A percentile compares a stretch with the other conserved stretches of the same genome.
phyloP scores from a whole-genome alignment of 2,888 invertebrate genomes.

The Amphipoea lucens region DNA sequence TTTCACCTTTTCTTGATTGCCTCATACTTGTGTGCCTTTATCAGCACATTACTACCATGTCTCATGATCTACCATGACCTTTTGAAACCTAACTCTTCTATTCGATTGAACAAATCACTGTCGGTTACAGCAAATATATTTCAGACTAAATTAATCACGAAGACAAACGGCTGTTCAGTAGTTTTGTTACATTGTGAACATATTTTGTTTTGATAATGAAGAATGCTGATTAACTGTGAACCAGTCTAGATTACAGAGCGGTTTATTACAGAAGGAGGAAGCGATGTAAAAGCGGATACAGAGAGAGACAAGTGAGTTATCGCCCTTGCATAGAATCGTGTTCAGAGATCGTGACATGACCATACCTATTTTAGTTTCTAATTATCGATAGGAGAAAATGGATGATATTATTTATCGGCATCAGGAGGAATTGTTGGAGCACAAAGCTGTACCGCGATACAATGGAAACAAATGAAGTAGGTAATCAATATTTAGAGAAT shows the following conservation, averaged over 20 bases:
- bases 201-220: slow-evolving; percentile 55
- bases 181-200: slow-evolving; percentile 47
- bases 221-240: slow-evolving; percentile 57
- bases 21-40: slow-evolving; percentile 63
- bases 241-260: slow-evolving; percentile 53
- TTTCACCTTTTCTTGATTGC: slow-evolving; percentile 75
- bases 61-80: slow-evolving; percentile 35
- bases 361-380: slow-evolving; percentile 79
- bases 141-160: slow-evolving; percentile 50
- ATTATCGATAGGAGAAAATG: slow-evolving; percentile 78
- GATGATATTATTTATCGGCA: slow-evolving; percentile 71
- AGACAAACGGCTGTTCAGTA: slow-evolving; percentile 40
- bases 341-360: slow-evolving; percentile 76
- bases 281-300: slow-evolving; percentile 58
- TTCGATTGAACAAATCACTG: slow-evolving; percentile 49
- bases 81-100: slow-evolving; percentile 23
- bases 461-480: slow-evolving; percentile 69
- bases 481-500: slow-evolving; percentile 65
- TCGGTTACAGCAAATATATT: slow-evolving; percentile 51
- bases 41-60: slow-evolving; percentile 51
- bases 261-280: slow-evolving; percentile 61
- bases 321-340: slow-evolving; percentile 73
- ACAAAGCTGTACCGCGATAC: slow-evolving; percentile 63
- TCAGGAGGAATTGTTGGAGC: slow-evolving; percentile 68
- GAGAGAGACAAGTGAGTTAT: slow-evolving; percentile 70